A percentile compares a stretch with the other conserved stretches of the same genome.
These are phyloP conservation scores for Drosophila cracens DNA, from an alignment of 2,888 invertebrate genomes.

Conservation along the genomic window DNA sequence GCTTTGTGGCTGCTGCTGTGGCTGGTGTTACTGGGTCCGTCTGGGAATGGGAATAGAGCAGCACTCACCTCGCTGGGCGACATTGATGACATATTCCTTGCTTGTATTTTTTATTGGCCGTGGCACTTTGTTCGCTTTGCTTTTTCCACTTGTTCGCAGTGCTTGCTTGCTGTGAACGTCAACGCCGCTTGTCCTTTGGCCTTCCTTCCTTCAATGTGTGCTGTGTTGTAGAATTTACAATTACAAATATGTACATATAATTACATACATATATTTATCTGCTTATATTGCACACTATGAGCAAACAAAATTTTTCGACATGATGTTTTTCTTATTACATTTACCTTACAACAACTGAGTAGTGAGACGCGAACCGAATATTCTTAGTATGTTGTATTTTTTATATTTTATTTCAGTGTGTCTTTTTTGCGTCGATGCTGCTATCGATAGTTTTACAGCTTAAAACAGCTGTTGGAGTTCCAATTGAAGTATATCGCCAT, in stretches of 20 bases:
- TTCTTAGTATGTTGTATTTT: conserved; percentile 27
- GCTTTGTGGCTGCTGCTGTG: not conserved
- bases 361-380: conserved; percentile 22
- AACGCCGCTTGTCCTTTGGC: conserved; percentile 13
- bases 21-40: not conserved
- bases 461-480: conserved; percentile 15
- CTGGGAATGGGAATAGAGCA: not conserved
- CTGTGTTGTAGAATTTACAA: conserved; percentile 28
- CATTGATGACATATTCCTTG: conserved; percentile 76
- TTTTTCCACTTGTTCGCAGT: conserved; percentile 36
- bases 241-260: conserved; percentile 21
- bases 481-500: not conserved
- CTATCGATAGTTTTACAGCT: conserved; percentile 18
- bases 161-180: conserved; percentile 30
- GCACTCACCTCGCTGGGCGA: conserved; percentile 81
- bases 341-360: conserved; percentile 21
- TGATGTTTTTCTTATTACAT: conserved; percentile 2
- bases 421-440: not conserved
- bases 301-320: conserved; percentile 3
- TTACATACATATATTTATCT: not conserved
- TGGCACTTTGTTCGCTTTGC: conserved; percentile 40
- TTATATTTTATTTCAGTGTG: not conserved
- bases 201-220: conserved; percentile 21
- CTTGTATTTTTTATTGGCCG: conserved; percentile 35
- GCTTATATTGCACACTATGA: conserved; percentile 6